These are phyloP conservation scores for Drosophila koepferae DNA, from an alignment of 2,888 invertebrate species.

Conservation along the genomic window DNA sequence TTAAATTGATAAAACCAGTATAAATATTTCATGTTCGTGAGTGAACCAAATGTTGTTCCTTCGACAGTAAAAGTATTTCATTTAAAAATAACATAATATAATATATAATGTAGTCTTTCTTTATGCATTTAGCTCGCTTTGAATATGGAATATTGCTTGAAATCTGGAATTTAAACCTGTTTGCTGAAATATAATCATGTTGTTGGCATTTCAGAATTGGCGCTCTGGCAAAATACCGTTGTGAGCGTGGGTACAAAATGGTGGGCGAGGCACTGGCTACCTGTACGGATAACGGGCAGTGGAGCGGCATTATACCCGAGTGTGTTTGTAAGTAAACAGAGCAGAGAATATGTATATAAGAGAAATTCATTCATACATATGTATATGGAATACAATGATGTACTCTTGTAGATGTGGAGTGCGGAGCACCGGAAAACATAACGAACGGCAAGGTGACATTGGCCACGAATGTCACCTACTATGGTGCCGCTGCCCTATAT, in stretches of 20 bases:
- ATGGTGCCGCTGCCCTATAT: conserved; percentile 93
- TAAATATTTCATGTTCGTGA: no score
- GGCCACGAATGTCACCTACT: conserved; percentile 94
- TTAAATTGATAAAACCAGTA: no score
- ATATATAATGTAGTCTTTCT: no score
- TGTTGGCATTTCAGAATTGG: conserved; percentile 86
- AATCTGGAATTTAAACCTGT: background rate
- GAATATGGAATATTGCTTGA: background rate
- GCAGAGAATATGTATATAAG: rapidly evolving
- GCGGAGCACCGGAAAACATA: conserved; percentile 90
- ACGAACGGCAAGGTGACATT: conserved; percentile 91
- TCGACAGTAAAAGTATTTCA: no score
- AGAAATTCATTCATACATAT: background rate
- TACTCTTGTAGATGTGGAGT: conserved; percentile 90
- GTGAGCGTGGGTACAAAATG: conserved; percentile 95
- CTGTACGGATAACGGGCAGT: conserved; percentile 93
- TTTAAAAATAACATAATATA: no score
- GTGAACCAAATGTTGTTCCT: no score
- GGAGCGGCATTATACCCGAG: conserved; percentile 93
- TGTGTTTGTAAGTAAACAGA: conserved; percentile 90
- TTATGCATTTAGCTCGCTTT: background rate
- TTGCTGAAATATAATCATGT: background rate
- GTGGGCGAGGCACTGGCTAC: conserved; percentile 93
- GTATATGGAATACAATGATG: no score
- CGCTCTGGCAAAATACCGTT: conserved; percentile 94